Conservation (phyloP, 2,888 invertebrate genomes). For the Stomorhina lunata region DNA sequence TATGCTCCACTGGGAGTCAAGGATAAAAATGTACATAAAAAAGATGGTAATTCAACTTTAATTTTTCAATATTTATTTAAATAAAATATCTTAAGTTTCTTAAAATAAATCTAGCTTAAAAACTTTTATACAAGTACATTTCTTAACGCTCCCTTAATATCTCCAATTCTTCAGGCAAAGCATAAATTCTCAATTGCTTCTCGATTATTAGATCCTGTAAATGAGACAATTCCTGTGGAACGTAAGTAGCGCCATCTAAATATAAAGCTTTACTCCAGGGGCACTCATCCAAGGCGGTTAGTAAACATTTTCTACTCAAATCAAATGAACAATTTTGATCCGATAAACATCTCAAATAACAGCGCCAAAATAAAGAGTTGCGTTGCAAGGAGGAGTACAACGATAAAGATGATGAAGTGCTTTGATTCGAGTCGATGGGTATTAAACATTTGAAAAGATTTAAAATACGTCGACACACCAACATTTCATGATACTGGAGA, state of each 20-base stretch:
- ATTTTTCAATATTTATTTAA: too few relatives aligned
- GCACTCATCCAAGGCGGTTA: conserved; percentile 83
- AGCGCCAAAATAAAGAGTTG: conserved; percentile 83
- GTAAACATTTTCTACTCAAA: conserved; percentile 77
- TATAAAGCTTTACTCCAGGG: conserved; percentile 85
- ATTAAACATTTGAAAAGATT: conserved; percentile 73
- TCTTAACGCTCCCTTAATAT: conserved; percentile 80
- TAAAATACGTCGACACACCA: conserved; percentile 74
- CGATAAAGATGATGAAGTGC: background rate
- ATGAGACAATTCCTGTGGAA: conserved; percentile 84
- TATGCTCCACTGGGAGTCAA: too few relatives aligned
- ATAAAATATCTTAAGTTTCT: too few relatives aligned
- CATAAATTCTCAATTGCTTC: conserved; percentile 87
- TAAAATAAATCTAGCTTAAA: too few relatives aligned
- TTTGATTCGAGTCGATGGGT: conserved; percentile 58
- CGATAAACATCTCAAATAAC: conserved; percentile 83
- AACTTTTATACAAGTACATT: background rate
- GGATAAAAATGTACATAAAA: too few relatives aligned
- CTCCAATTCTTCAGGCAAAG: conserved; percentile 88
- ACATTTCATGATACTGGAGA: conserved; percentile 66
- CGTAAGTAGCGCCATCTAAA: conserved; percentile 84
- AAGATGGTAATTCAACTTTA: too few relatives aligned
- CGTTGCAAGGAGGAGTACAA: conserved; percentile 70
- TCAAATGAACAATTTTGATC: conserved; percentile 75
- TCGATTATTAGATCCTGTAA: conserved; percentile 88